Evolutionary conservation across 2,888 invertebrate genomes (phyloP).

Genomic region (Cephus runcator): DNA sequence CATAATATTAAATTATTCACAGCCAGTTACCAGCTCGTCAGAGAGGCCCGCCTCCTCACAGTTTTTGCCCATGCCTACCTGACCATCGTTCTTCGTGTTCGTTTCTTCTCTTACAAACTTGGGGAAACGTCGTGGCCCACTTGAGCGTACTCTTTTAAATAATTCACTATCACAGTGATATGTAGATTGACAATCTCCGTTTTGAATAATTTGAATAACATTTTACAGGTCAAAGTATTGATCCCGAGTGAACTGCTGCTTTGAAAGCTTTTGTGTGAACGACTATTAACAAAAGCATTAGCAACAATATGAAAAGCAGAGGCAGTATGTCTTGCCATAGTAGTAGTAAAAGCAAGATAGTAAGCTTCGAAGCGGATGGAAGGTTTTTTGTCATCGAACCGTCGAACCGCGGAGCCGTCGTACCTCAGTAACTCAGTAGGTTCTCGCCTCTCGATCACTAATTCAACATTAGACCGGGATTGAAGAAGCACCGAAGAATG

Average conservation of each 20-base stretch:
- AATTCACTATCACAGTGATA: background rate
- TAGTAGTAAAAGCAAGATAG: background rate
- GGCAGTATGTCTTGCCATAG: background rate
- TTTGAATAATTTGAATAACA: background rate
- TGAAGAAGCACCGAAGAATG: slow-evolving; percentile 18
- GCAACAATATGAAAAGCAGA: background rate
- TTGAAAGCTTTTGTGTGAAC: background rate
- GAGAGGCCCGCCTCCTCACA: slow-evolving; percentile 42
- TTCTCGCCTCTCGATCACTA: slow-evolving; percentile 11
- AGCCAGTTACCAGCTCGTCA: slow-evolving; percentile 56
- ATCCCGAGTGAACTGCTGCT: background rate
- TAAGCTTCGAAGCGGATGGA: background rate
- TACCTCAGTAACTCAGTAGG: slow-evolving; percentile 8
- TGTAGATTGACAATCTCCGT: background rate
- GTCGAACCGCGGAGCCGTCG: slow-evolving; percentile 30
- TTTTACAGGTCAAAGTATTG: background rate
- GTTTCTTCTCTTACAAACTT: slow-evolving; percentile 2
- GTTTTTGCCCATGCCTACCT: slow-evolving; percentile 35
- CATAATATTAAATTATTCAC: slow-evolving; percentile 55
- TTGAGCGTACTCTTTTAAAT: background rate
- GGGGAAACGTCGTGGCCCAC: background rate
- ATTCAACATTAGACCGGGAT: slow-evolving; percentile 14
- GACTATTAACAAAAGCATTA: background rate
- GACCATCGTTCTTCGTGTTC: slow-evolving; percentile 16
- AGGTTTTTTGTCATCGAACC: background rate